These are phyloP conservation scores for Plutella xylostella DNA, from an alignment of 2,888 invertebrate genomes.

Conservation along the genomic window DNA sequence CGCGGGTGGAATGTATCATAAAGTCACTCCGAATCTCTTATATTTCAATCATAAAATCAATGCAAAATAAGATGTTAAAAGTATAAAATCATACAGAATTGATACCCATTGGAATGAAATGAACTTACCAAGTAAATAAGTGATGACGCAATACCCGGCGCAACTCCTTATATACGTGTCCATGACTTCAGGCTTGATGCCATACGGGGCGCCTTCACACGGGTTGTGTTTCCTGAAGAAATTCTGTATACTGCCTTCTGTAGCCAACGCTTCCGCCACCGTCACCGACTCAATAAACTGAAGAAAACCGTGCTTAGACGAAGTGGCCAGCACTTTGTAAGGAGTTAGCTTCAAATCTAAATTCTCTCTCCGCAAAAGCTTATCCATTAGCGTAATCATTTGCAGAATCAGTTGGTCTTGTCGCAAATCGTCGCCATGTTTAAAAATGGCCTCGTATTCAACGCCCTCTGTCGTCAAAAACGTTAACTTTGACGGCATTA, in stretches of 20 bases:
- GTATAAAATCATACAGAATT: too few species aligned
- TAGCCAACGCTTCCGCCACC: conserved; percentile 90
- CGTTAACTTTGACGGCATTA: conserved; percentile 93
- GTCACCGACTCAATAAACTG: conserved; percentile 95
- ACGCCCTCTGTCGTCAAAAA: conserved; percentile 85
- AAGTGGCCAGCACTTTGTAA: conserved; percentile 93
- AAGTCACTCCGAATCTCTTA: too few species aligned
- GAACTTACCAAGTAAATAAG: conserved; percentile 83
- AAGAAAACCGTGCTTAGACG: conserved; percentile 95
- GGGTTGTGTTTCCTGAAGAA: conserved; percentile 94
- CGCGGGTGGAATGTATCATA: too few species aligned
- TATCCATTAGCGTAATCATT: conserved; percentile 99
- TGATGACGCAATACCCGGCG: conserved; percentile 98
- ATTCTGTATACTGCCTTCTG: conserved; percentile 91
- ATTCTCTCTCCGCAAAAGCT: conserved; percentile 92
- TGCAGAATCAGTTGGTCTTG: conserved; percentile 98
- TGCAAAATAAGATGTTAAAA: neutral
- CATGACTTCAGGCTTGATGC: conserved; percentile 94
- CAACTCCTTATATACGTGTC: conserved; percentile 96
- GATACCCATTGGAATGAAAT: too few species aligned
- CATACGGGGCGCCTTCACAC: conserved; percentile 88
- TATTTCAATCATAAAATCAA: too few species aligned
- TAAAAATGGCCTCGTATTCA: conserved; percentile 96
- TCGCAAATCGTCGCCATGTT: conserved; percentile 96
- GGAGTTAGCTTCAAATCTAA: conserved; percentile 96